These are phyloP conservation scores for Synergus gifuensis DNA, from an alignment of 2,888 invertebrate genomes.

Conservation along the genomic window DNA sequence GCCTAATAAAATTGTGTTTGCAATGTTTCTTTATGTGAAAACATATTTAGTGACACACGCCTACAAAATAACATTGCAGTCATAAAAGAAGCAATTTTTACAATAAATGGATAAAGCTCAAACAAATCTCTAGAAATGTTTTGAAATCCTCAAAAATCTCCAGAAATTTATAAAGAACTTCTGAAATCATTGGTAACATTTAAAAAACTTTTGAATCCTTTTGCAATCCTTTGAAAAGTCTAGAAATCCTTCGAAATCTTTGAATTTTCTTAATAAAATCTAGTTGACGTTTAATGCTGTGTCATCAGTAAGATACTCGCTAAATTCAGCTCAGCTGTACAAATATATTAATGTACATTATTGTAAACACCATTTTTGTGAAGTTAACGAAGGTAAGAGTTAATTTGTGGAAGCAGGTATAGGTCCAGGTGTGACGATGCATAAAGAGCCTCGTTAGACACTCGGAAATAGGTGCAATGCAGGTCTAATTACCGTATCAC, in stretches of 20 bases:
- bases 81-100: too few relatives aligned
- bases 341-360: neutral
- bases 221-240: too few relatives aligned
- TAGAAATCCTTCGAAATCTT: neutral
- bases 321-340: neutral
- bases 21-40: too few relatives aligned
- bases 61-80: too few relatives aligned
- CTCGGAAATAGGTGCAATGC: constrained; percentile 45
- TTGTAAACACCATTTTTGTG: neutral
- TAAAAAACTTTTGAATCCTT: too few relatives aligned
- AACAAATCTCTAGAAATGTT: too few relatives aligned
- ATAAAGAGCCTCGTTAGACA: constrained; percentile 66
- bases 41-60: too few relatives aligned
- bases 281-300: neutral
- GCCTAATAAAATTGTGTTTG: too few relatives aligned
- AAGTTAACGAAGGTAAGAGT: neutral
- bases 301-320: neutral
- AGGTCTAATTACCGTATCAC: constrained; percentile 63
- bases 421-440: constrained; percentile 30
- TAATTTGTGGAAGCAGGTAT: neutral
- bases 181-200: too few relatives aligned
- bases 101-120: too few relatives aligned
- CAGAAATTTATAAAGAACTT: too few relatives aligned
- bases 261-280: neutral
- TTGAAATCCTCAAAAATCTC: too few relatives aligned